Percentiles rank a stretch among this genome's conserved stretches.
phyloP scores from a whole-genome alignment of 2,888 invertebrate genomes.

The Pilophorus perplexus region DNA sequence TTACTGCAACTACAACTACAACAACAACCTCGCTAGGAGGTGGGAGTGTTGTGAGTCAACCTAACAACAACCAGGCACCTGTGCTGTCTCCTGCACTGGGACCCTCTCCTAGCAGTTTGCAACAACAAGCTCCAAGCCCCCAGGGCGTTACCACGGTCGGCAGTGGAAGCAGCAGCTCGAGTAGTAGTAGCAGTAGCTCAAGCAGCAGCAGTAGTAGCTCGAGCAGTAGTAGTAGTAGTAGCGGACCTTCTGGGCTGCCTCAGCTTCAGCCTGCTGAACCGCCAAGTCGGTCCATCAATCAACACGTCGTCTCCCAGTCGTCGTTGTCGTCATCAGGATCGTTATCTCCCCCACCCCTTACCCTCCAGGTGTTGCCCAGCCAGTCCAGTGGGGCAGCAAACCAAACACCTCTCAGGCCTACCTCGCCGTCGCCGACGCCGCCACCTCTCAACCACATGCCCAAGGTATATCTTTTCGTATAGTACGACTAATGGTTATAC shows the following conservation, averaged over 20 bases:
- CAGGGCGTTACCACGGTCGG: neutral
- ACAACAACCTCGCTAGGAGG: neutral
- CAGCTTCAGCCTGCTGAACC: slow-evolving; percentile 14
- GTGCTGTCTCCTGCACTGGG: slow-evolving; percentile 30
- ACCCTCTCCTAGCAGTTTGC: neutral
- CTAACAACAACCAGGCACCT: slow-evolving; percentile 12
- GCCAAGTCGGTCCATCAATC: neutral
- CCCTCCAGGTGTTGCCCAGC: slow-evolving; percentile 23
- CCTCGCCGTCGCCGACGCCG: slow-evolving; percentile 30
- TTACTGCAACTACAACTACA: neutral
- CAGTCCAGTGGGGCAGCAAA: neutral
- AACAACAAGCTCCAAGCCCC: slow-evolving; percentile 46
- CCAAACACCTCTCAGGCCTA: slow-evolving; percentile 15
- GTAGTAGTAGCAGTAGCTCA: neutral
- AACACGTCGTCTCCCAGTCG: slow-evolving; percentile 26
- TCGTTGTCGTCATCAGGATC: slow-evolving; percentile 10
- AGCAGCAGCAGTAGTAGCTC: slow-evolving; percentile 13
- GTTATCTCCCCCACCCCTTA: slow-evolving; percentile 30
- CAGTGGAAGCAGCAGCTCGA: neutral
- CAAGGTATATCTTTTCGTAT: slow-evolving; percentile 16
- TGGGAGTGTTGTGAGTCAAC: neutral
- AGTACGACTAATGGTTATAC: neutral
- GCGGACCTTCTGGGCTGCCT: slow-evolving; percentile 21
- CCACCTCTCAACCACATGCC: slow-evolving; percentile 34
- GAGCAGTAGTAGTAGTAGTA: neutral